Evolutionary conservation across 2,113 vertebrate genomes (phyloP), one percentile per base, ranked within the genome.

Genomic region (Rhabdornis inornatus): DNA sequence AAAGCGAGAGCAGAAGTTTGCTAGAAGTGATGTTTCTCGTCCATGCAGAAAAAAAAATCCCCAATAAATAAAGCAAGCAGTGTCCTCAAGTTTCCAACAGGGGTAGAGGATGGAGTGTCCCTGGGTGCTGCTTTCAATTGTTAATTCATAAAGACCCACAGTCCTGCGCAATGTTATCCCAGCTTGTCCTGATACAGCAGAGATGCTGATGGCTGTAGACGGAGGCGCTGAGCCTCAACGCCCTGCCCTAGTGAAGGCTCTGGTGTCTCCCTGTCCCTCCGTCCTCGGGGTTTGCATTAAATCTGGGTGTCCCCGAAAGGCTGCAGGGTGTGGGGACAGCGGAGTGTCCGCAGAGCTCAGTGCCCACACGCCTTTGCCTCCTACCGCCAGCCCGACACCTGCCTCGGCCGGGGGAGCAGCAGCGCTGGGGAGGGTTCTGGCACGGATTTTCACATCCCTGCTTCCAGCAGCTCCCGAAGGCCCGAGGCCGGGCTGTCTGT

Each of bases 101-200:
- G 93, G 92, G 75, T 81, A 95, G 90, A 77, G 78, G 56, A 83
- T 53, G 65, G 66, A 40, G 90, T n/a, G 82, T 90, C 83, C 70
- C 74, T 47, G 86, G 17, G 87, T 72, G 89, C 71, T 10, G 52
- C 81, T 92, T 39, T 31, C 95, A 71, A 68, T 92, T 95, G 90
- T 87, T 83, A 47, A 79, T 95, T 94, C 87, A 96, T 94, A 89
- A 91, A 97, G 84, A 77, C 96, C 75, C 70, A 65, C 72, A 71
- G 76, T 84, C 84, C 74, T 59, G 63, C 82, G 74, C 68, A 84
- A 39, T 65, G 39, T 33, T 64, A 66, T 50, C 84, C 78, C 87
- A 68, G 94, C 92, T 83, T 65, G 91, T 63, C 76, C 88, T 61
- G 63, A 72, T 35, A 39, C 17, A 66, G 88, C 95, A 83, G 60